A percentile compares a stretch with the other conserved stretches of the same genome.
phyloP scores from a whole-genome alignment of 2,888 invertebrate genomes.

The Philopedon plagiatum region DNA sequence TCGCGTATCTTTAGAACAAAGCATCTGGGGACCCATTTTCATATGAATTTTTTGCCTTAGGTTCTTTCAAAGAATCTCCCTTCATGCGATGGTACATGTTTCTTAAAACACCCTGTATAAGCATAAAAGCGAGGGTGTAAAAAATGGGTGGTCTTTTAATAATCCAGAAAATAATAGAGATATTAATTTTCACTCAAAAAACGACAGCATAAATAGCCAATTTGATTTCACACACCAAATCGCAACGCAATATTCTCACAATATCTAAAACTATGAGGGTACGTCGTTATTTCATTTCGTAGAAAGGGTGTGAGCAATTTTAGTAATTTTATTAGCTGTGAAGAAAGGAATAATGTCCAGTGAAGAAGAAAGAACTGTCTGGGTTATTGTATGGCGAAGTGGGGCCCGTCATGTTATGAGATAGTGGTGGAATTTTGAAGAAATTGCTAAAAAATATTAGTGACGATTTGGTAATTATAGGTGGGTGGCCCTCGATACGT shows the following conservation, averaged over 20 bases:
- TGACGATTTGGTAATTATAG: too few species aligned
- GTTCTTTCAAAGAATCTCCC: too few species aligned
- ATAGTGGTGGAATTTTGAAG: not conserved
- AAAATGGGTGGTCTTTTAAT: slow-evolving; percentile 1
- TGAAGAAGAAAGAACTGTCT: not conserved
- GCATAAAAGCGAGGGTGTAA: too few species aligned
- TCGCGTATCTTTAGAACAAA: too few species aligned
- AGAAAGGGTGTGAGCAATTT: slow-evolving; percentile 30
- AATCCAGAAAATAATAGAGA: not conserved
- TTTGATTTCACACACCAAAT: slow-evolving; percentile 37
- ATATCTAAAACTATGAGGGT: slow-evolving; percentile 28
- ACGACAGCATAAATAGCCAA: slow-evolving; percentile 8
- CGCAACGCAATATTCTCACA: slow-evolving; percentile 33
- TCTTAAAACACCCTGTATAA: too few species aligned
- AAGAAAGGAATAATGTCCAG: not conserved
- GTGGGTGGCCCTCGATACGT: not conserved
- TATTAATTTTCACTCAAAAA: not conserved
- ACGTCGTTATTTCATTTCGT: slow-evolving; percentile 23
- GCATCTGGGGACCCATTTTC: too few species aligned
- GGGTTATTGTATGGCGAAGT: slow-evolving; percentile 1
- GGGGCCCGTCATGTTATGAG: not conserved
- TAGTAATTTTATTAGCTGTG: slow-evolving; percentile 35
- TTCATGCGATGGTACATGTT: too few species aligned
- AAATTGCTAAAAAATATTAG: not conserved
- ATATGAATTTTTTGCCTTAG: too few species aligned